Base-by-base conservation (phyloP, 2,888 invertebrate species). In the Griposia aprilina region DNA sequence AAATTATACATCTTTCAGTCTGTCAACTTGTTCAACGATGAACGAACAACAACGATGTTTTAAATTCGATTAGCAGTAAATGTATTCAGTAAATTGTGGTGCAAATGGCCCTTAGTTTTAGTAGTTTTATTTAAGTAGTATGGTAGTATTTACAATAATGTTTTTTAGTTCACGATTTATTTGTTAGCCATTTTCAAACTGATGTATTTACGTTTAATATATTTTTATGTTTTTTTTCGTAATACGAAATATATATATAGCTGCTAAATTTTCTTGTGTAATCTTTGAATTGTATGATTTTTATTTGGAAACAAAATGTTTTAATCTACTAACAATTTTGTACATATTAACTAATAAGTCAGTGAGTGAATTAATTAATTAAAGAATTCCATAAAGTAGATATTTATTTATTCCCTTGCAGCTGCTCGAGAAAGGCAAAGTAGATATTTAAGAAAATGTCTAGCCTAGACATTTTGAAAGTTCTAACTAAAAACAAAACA, bases 131-230 rank as follows among this genome's bases (percentile, higher is more conserved):
- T 11, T 10, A 57, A 55, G 59, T 60, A 8, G 0, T 15, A 11
- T 63, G 41, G 52, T 70, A 87, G 72, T 74, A 63, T 80, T 84
- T 41, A 26, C 45, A 48, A 36, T 69, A 26, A 72, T 84, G 59
- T 81, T 76, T 41, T 60, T 80, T 84, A 87, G 20, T 45, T 60
- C 13, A 36, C 2, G 0, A 7, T 26, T 50, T 23, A n/a, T 45
- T 76, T 15, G 20, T 0, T n/a, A 13, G 45, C 52, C 0, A 23
- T 55, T 79, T 66, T 50, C 26, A 36, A 76, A 65, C 52, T 41
- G 26, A 10, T 30, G 4, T 41, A 10, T 36, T 52, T 4, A 41
- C 45, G 23, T 2, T 15, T 55, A n/a, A 50, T n/a, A 36, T 50
- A 48, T 23, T 41, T 48, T n/a, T n/a, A 3, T 71, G 5, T 0